phyloP scores from a whole-genome alignment of 2,797 vertebrate genomes.

The Cynopterus sphinx region DNA sequence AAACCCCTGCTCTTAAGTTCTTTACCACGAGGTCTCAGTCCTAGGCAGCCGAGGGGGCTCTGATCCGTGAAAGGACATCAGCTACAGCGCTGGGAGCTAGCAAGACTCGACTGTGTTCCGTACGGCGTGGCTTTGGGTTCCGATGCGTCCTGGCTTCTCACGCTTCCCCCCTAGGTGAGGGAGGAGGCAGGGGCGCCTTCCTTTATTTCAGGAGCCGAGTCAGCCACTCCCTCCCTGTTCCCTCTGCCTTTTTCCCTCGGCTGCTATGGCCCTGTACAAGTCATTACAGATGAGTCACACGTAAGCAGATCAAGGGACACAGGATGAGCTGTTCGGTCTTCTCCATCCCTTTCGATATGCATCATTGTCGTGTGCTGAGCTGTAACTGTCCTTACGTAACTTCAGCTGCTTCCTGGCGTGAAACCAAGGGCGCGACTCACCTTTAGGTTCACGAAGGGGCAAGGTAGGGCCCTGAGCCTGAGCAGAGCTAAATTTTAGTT shows the following conservation, averaged over 20 bases:
- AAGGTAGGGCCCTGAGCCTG: neutral
- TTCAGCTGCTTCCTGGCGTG: neutral
- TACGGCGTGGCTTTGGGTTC: neutral
- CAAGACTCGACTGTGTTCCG: neutral
- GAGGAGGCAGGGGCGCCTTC: neutral
- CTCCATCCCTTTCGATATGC: neutral
- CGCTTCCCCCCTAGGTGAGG: neutral
- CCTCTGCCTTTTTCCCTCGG: neutral
- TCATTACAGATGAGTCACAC: neutral
- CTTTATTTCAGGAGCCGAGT: neutral
- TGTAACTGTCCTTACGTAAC: neutral
- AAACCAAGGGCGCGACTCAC: neutral
- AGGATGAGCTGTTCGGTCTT: neutral
- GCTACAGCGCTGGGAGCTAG: neutral
- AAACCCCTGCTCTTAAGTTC: neutral
- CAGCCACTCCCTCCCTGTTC: neutral
- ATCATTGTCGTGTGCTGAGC: conserved; percentile 6
- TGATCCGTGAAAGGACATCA: neutral
- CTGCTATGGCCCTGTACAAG: neutral
- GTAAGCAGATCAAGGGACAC: conserved; percentile 33
- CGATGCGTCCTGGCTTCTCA: neutral
- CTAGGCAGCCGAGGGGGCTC: neutral
- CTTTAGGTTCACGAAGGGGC: neutral
- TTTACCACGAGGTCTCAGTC: neutral
- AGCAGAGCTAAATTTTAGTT: neutral